Conservation (phyloP, 2,888 invertebrate genomes). For the Nasonia oneida region DNA sequence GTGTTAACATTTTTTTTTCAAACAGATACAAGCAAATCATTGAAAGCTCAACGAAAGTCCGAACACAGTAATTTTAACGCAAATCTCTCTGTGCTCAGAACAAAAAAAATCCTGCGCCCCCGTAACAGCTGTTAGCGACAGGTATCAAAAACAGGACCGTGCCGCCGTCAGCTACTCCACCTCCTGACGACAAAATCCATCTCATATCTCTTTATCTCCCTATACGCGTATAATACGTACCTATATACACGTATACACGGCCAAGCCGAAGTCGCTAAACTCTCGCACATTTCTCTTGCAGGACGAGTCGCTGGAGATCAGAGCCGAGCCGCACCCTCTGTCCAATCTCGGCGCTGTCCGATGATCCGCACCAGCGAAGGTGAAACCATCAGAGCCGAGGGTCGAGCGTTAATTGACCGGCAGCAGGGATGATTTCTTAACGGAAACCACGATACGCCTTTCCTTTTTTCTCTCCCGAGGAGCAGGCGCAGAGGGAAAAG, state of each 20-base stretch:
- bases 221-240: neutral
- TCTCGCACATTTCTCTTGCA: constrained; percentile 22
- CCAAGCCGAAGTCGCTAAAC: neutral
- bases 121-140: neutral
- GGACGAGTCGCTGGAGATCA: neutral
- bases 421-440: neutral
- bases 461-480: neutral
- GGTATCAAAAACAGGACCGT: neutral
- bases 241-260: neutral
- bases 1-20: no score
- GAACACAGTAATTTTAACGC: neutral
- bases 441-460: neutral
- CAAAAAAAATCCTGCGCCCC: neutral
- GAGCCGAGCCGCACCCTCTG: neutral
- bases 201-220: neutral
- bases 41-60: neutral
- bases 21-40: neutral
- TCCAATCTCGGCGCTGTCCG: neutral
- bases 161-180: neutral
- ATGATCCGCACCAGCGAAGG: constrained; percentile 27
- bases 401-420: constrained; percentile 21
- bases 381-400: neutral
- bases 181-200: neutral
- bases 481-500: neutral
- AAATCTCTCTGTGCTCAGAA: neutral